Evolutionary conservation across 2,113 vertebrate genomes (phyloP), one percentile per base, ranked within the genome.

Genomic region (Chelonoidis abingdonii): DNA sequence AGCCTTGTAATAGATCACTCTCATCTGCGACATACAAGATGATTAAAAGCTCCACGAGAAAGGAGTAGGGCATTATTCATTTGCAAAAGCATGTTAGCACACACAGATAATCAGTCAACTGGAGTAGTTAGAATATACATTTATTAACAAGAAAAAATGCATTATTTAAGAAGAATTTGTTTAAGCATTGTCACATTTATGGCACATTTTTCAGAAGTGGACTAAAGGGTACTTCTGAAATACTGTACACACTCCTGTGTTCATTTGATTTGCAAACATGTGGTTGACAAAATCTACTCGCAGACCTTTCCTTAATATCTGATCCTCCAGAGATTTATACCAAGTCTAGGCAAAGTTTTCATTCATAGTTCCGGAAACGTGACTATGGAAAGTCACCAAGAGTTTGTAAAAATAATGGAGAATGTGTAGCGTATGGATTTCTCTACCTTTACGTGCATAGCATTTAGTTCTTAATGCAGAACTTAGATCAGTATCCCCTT

Each of bases 261-360:
- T 65, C 35, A 8, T 75, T 87, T 75, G n/a, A 12, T 59, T 80
- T 92, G 49, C 47, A 69, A 1, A 78, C 13, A 10, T 54, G 16
- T n/a, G 52, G 3, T 9, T 93, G 89, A 84, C 75, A 72, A 49
- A 92, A 90, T 86, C 65, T 56, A 47, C 6, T 72, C 0, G 3
- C 62, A 85, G 7, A 54, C 4, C n/a, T 38, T 19, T 17, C 62
- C 65, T 83, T 14, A 82, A 4, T 54, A 47, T 92, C 89, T 81
- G 83, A 81, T 89, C 88, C 12, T 50, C 22, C 89, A 25, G 47
- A 0, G 0, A 54, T 38, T 89, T 83, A 44, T 10, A 49, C 1
- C 2, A 53, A 16, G 17, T 35, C 80, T 92, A 83, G 65, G 49
- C 21, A 84, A 8, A 31, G 35, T 5, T 87, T 27, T 56, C 41